Evolutionary conservation across 2,113 vertebrate species (phyloP), one percentile per base, ranked within the genome.

Genomic region (Paramormyrops kingsleyae): DNA sequence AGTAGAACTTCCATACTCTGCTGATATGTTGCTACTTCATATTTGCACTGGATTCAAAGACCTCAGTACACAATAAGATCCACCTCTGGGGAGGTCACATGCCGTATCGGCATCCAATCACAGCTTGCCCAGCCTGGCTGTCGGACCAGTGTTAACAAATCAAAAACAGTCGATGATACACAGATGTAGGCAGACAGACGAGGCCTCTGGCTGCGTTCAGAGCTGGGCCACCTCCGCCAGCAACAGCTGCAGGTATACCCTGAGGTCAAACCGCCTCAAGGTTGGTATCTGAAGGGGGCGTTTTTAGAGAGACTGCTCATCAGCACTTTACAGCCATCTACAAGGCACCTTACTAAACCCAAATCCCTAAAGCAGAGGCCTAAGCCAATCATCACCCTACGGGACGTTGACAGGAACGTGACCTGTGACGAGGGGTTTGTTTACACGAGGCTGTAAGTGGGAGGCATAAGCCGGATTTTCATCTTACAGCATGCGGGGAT

Each of bases 81-180:
- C 4, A 74, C 87, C 91, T 92, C 90, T 91, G 89, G 39, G 42
- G 89, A 90, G 90, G 90, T 92, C 90, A 93, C 92, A 91, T 90
- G 90, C 93, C 91, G 93, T 94, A 93, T 94, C 89, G 88, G 90
- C 90, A 92, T 93, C 94, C 93, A 95, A 94, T 95, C 94, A 94
- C 92, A 90, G 91, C 56, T 87, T 59, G 92, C 46, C 85, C 87
- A 46, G 85, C 15, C 46, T 92, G 91, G 83, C 88, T 91, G 90
- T 91, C 90, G 92, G 91, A 92, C 92, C 92, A 90, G 91, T 90
- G 92, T 93, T 92, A 91, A 93, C 90, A 93, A 94, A 94, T 92
- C 92, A 90, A 93, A 94, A 89, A 93, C 89, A 90, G 91, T 92
- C 88, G 35, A 39, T 39, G 35, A 39, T 39, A 39, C 35, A 93